Base-by-base conservation (phyloP, 1,140 invertebrate species). In the Littorina saxatilis region DNA sequence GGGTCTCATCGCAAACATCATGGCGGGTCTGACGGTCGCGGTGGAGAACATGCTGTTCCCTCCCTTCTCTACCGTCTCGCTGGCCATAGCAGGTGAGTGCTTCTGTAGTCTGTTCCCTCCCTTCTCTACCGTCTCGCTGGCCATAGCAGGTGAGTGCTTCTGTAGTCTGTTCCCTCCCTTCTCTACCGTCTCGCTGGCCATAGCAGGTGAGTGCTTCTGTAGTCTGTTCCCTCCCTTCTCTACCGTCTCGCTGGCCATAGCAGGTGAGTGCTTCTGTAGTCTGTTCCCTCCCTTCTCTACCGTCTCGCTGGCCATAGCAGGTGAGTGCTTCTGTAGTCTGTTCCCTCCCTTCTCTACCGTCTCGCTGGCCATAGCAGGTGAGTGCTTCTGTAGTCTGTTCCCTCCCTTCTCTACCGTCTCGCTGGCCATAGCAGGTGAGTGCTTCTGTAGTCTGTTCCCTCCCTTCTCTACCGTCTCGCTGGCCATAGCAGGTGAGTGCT, bases 1-100 rank as follows among this genome's bases (percentile, higher is more conserved):
- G 39, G 88, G 88, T 13, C 78, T 89, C 35, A 83, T 86, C 35
- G 82, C 83, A 35, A 89, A 89, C 79, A 88, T 89, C 61, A 82
- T 89, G 73, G 81, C 87, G 4, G 88, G 86, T 15, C 68, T 87
- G 43, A 55, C 86, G n/a, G 87, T 88, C 20, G 88, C 88, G 0
- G 82, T 87, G n/a, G 84, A 84, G 55, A 89, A 89, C 78, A 85
- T 86, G 40, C 47, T 85, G 11, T 50, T 82, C 17, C 83, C 80
- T 13, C 79, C 83, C 1, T 81, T 84, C 23, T 73, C 82, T 11
- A 13, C 63, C 15, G 73, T 79, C 5, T 75, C 85, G 15, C 52
- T 84, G 1, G 61, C 75, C 1, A 43, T 86, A 1, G 79, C 86
- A 82, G 87, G 87, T 88, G 77, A 76, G 82, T 72, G 15, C 9